Evolutionary conservation across 2,888 invertebrate genomes (phyloP).

Genomic region (Atrina japonica): DNA sequence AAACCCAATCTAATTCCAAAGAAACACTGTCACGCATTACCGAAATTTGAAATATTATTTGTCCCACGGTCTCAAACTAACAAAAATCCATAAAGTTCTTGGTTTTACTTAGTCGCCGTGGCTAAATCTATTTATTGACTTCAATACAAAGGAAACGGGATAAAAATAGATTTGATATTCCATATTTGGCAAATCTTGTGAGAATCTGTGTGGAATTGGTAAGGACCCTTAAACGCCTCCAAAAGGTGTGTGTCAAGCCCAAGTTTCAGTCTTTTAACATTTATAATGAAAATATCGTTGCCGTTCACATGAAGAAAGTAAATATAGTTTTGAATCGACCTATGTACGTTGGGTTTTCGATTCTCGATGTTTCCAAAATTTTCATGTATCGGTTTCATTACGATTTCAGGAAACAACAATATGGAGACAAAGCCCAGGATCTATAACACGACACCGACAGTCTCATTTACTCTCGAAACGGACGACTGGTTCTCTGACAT

Average conservation of each 20-base stretch:
- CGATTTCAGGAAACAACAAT: constrained; percentile 67
- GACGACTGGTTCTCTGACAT: constrained; percentile 76
- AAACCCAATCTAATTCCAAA: constrained; percentile 49
- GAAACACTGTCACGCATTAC: constrained; percentile 72
- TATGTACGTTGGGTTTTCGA: constrained; percentile 22
- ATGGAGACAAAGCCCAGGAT: constrained; percentile 43
- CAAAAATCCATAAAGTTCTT: constrained; percentile 69
- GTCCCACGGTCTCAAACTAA: constrained; percentile 54
- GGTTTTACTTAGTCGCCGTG: constrained; percentile 70
- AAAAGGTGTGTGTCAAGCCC: constrained; percentile 25
- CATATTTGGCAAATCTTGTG: constrained; percentile 8
- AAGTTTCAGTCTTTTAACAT: constrained; percentile 54
- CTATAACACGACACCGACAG: constrained; percentile 63
- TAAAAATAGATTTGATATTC: constrained; percentile 68
- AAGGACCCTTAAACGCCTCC: not conserved
- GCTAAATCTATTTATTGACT: constrained; percentile 74
- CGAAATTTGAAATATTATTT: constrained; percentile 70
- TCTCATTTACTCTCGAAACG: constrained; percentile 66
- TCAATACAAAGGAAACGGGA: constrained; percentile 64
- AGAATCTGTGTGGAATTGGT: constrained; percentile 10
- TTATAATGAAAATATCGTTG: constrained; percentile 74
- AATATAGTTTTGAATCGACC: not conserved
- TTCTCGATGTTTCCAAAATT: constrained; percentile 40
- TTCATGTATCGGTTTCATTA: constrained; percentile 71
- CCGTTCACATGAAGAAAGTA: constrained; percentile 64